These are phyloP conservation scores for Channa argus DNA, from an alignment of 2,113 vertebrate species.

Conservation along the genomic window DNA sequence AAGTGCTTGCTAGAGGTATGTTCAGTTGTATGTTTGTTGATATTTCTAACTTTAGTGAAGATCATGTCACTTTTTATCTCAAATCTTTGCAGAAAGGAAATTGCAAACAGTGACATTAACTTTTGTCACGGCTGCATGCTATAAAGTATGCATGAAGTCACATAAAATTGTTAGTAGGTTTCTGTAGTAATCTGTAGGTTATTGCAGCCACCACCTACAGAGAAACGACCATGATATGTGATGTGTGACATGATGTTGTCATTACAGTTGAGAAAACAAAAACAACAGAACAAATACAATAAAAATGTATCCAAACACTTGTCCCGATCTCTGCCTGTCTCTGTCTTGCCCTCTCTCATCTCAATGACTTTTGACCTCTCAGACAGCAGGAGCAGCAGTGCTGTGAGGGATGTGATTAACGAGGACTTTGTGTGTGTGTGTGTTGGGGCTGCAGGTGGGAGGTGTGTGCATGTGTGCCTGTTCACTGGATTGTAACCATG, in stretches of 20 bases:
- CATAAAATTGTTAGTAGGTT: too few species aligned
- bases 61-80: too few species aligned
- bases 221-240: background rate
- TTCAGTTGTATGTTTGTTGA: too few species aligned
- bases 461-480: conserved; percentile 16
- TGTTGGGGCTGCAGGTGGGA: conserved; percentile 20
- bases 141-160: too few species aligned
- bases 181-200: background rate
- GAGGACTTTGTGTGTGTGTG: background rate
- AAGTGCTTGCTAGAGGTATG: too few species aligned
- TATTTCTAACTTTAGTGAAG: too few species aligned
- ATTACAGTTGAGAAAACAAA: background rate
- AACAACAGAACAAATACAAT: background rate
- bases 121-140: too few species aligned
- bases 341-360: background rate
- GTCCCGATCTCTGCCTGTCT: too few species aligned
- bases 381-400: conserved; percentile 9
- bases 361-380: conserved; percentile 30
- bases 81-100: too few species aligned
- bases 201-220: background rate
- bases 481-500: conserved; percentile 31
- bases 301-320: background rate
- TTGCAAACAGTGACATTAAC: too few species aligned
- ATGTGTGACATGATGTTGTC: background rate
- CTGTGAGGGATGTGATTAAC: conserved; percentile 35